These are phyloP conservation scores for Drosophila parvula DNA, from an alignment of 1,140 invertebrate genomes.

Conservation along the genomic window DNA sequence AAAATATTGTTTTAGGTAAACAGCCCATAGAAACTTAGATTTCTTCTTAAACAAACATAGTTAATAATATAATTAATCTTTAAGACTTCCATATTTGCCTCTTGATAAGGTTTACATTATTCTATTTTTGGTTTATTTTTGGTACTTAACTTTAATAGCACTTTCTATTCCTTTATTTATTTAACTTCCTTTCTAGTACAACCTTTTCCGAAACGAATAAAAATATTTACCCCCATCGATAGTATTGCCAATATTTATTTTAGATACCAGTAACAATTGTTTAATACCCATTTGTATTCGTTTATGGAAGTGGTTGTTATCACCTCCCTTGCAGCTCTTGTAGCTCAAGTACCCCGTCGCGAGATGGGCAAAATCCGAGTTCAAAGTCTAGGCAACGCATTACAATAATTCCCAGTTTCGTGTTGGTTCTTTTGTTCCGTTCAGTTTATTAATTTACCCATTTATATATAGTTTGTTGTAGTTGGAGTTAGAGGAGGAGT, in stretches of 20 bases:
- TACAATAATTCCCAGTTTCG: constrained; percentile 43
- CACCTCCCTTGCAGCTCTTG: neutral
- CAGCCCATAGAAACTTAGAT: too few species aligned
- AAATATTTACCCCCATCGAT: constrained; percentile 1
- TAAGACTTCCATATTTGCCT: neutral
- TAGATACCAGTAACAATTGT: neutral
- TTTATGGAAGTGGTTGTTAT: constrained; percentile 3
- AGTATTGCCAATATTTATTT: constrained; percentile 5
- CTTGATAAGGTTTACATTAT: too few species aligned
- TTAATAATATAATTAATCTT: too few species aligned
- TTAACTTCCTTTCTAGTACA: neutral
- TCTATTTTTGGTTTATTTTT: too few species aligned
- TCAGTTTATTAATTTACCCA: constrained; percentile 55
- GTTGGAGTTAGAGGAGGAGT: constrained; percentile 39
- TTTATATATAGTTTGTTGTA: constrained; percentile 37
- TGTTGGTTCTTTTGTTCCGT: constrained; percentile 46
- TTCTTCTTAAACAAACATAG: too few species aligned
- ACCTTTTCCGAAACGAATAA: neutral
- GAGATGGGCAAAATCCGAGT: constrained; percentile 21
- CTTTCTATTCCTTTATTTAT: neutral
- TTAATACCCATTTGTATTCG: constrained; percentile 28
- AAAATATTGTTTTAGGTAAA: too few species aligned
- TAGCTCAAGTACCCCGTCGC: neutral
- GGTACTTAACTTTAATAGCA: neutral
- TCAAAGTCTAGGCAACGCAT: constrained; percentile 30